Evolutionary conservation across 1,140 invertebrate species (phyloP), one percentile per base, ranked within the genome.

Genomic region (Apis mellifera): DNA sequence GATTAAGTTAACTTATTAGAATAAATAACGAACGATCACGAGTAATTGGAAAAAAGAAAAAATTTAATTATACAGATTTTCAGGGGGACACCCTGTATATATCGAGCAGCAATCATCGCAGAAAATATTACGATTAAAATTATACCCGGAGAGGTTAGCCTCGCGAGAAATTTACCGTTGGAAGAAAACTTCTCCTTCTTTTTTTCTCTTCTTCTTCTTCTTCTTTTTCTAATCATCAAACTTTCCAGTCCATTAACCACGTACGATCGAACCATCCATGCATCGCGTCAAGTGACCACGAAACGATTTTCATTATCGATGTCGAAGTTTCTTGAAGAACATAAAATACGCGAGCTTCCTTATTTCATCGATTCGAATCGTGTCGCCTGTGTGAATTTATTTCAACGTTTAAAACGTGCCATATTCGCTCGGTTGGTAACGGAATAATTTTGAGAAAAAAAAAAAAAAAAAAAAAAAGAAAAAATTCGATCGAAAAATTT

Each of bases 161-260:
- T 65, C 54, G 71, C 77, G 71, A 86, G 84, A 84, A 84, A 80
- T 86, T 72, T 84, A 78, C 76, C 68, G 78, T 85, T 83, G 52
- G 72, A 84, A 60, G 66, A 66, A 84, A 69, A 86, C 73, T 85
- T 84, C 55, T 85, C 57, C 3, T 32, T 32, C 3, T 4, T 32
- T 32, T 32, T 32, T 42, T 0, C 4, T 42, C 4, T 42, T 42
- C 4, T 42, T 42, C 4, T 42, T 42, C 3, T 42, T 42, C 0
- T 42, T 42, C 32, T 42, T 42, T 72, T 86, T 84, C 78, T 83
- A 77, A 83, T 85, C 76, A 71, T 62, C 50, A 84, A 82, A 85
- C 84, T 85, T 85, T 85, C 84, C 78, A 84, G 74, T 85, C 82
- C 75, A 84, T 85, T 84, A 84, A 84, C 59, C 62, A 66, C 78